Conservation (phyloP, 2,797 vertebrate species). For the Nasua narica region DNA sequence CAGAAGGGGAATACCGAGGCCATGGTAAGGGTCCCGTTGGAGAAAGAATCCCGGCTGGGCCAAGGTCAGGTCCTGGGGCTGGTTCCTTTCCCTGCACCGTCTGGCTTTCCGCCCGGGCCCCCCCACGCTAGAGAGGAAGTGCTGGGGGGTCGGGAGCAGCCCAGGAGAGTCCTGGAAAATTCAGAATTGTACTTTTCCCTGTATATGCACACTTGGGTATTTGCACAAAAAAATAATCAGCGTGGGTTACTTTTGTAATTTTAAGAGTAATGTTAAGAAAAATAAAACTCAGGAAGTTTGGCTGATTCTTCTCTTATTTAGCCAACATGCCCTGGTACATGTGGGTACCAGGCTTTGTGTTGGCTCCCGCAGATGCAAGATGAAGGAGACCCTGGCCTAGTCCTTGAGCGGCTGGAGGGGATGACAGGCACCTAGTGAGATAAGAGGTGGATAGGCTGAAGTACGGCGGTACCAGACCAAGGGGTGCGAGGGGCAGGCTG, state of each 20-base stretch:
- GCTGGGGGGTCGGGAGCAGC: neutral
- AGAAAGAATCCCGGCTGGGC: neutral
- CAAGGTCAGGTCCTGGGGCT: no score
- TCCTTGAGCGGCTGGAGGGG: neutral
- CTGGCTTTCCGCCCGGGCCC: neutral
- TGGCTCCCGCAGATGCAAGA: no score
- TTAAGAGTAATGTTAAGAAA: neutral
- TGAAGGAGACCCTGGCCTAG: neutral
- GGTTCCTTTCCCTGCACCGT: no score
- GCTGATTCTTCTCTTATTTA: neutral
- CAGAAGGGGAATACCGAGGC: neutral
- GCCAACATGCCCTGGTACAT: neutral
- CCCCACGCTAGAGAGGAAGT: neutral
- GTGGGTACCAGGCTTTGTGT: neutral
- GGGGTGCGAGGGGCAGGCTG: no score
- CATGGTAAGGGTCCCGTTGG: neutral
- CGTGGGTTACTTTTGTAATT: neutral
- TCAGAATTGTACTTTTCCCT: neutral
- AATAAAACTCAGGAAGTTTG: neutral
- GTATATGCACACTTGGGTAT: no score
- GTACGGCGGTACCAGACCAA: neutral
- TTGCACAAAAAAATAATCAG: neutral
- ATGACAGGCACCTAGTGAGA: neutral
- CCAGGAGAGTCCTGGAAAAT: neutral
- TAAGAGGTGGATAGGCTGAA: neutral